A percentile compares a stretch with the other conserved stretches of the same genome.
Conservation (phyloP, 1,140 invertebrate genomes). For the Sitodiplosis mosellana region DNA sequence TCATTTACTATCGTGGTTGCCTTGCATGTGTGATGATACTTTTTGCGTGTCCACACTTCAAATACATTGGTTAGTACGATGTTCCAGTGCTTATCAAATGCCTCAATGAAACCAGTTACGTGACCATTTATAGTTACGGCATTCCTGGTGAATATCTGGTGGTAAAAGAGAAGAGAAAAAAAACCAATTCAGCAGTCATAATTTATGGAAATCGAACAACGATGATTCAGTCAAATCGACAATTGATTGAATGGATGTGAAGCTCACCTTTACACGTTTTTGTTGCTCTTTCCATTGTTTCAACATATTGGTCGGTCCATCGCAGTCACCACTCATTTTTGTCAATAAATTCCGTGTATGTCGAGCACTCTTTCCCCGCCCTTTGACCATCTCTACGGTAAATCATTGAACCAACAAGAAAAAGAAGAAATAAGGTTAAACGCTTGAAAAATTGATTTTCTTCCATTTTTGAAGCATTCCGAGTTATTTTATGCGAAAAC, state of each 20-base stretch:
- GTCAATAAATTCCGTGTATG: constrained; percentile 36
- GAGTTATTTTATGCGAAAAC: no score
- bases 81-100: constrained; percentile 94
- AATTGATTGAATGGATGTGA: neutral
- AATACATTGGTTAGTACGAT: constrained; percentile 69
- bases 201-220: neutral
- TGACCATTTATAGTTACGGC: constrained; percentile 49
- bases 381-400: constrained; percentile 14
- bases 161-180: neutral
- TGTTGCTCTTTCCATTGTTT: constrained; percentile 37
- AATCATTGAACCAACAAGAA: neutral
- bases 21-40: constrained; percentile 8
- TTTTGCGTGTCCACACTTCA: constrained; percentile 58
- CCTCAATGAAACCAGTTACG: constrained; percentile 59
- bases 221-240: neutral
- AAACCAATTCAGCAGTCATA: neutral
- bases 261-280: constrained; percentile 38
- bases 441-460: no score
- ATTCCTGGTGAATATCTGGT: constrained; percentile 43
- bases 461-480: no score
- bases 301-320: constrained; percentile 43
- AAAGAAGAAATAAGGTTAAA: constrained; percentile 1
- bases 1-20: neutral
- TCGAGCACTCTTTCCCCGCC: constrained; percentile 8
- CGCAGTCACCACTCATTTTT: constrained; percentile 32